Evolutionary conservation across 2,113 vertebrate genomes (phyloP).

Genomic region (Phylloscopus trochiloides): DNA sequence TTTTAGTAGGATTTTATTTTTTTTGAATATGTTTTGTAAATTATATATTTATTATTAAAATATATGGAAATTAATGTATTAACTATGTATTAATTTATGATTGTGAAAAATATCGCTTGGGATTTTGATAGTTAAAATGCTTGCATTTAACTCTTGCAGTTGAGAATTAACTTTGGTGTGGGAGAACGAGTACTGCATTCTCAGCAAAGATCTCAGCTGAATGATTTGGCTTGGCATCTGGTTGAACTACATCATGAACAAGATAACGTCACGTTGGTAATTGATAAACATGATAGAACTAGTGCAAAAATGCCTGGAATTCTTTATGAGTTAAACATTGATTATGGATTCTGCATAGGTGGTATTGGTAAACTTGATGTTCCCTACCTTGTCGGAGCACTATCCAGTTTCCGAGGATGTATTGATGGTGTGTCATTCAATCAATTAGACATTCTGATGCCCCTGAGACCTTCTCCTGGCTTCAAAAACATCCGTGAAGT

Average conservation of each 20-base stretch:
- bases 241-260: constrained; percentile 74
- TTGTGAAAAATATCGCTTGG: background rate
- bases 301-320: constrained; percentile 64
- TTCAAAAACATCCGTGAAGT: constrained; percentile 86
- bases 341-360: constrained; percentile 81
- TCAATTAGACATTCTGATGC: constrained; percentile 78
- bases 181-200: constrained; percentile 77
- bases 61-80: background rate
- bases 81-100: background rate
- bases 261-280: constrained; percentile 71
- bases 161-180: constrained; percentile 80
- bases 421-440: constrained; percentile 86
- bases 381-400: constrained; percentile 70
- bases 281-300: constrained; percentile 79
- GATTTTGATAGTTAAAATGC: constrained; percentile 22
- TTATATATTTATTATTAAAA: background rate
- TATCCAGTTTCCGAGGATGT: constrained; percentile 81
- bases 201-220: constrained; percentile 75
- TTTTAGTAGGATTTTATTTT: background rate
- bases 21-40: background rate
- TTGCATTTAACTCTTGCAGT: constrained; percentile 57
- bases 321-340: constrained; percentile 68
- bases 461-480: constrained; percentile 82
- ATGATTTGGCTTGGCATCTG: constrained; percentile 87
- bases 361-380: constrained; percentile 76